A percentile compares a stretch with the other conserved stretches of the same genome.
Conservation (phyloP, 2,888 invertebrate genomes). For the Synergus laeviventris region DNA sequence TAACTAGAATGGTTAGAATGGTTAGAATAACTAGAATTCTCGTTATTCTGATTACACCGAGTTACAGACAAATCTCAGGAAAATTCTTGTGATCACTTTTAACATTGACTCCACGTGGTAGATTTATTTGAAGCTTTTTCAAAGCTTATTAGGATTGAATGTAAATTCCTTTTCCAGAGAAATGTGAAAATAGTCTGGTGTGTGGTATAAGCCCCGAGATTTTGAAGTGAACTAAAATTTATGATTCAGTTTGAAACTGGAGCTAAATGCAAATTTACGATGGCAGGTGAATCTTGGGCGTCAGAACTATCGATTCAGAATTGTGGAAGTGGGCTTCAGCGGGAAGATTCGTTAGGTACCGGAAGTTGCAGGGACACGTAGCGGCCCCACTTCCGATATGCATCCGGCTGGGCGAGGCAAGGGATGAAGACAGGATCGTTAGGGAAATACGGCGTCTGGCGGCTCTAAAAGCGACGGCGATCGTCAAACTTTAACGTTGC, state of each 20-base stretch:
- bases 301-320: conserved; percentile 28
- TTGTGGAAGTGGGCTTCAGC: conserved; percentile 7
- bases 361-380: conserved; percentile 39
- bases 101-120: too few relatives aligned
- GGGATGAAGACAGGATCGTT: conserved; percentile 51
- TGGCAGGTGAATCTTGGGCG: conserved; percentile 37
- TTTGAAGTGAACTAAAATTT: conserved; percentile 15
- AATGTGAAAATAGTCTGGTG: conserved; percentile 1
- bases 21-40: too few relatives aligned
- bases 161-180: background rate
- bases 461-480: conserved; percentile 57
- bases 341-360: conserved; percentile 38
- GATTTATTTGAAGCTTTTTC: too few relatives aligned
- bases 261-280: conserved; percentile 37
- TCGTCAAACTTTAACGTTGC: conserved; percentile 61
- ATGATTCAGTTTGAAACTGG: conserved; percentile 36
- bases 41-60: too few relatives aligned
- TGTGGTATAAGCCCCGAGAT: background rate
- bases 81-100: too few relatives aligned
- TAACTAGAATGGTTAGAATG: too few relatives aligned
- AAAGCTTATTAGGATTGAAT: too few relatives aligned
- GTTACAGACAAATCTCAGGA: too few relatives aligned
- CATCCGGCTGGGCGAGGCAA: conserved; percentile 34
- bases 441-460: conserved; percentile 61
- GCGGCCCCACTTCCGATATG: conserved; percentile 46